A percentile compares a stretch with the other conserved stretches of the same genome.
phyloP scores from a whole-genome alignment of 2,888 invertebrate genomes.

The Drosophila leonis region DNA sequence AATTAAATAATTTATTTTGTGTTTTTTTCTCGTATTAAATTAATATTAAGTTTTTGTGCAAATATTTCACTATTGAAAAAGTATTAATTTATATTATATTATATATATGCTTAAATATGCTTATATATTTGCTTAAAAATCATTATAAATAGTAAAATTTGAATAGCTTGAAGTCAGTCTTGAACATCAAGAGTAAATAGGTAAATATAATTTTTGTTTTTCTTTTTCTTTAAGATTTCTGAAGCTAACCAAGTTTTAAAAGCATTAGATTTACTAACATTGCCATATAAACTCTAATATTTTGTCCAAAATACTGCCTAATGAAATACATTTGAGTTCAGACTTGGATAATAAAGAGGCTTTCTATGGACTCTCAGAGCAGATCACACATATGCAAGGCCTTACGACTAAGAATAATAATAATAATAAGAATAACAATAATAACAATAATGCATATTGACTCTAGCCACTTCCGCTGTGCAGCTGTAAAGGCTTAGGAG shows the following conservation, averaged over 20 bases:
- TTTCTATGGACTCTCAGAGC: no score
- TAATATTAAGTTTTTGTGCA: no score
- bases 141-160: no score
- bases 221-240: not conserved
- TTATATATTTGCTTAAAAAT: no score
- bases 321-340: not conserved
- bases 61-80: no score
- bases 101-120: no score
- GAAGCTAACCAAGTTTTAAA: not conserved
- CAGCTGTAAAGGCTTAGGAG: constrained; percentile 72
- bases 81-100: no score
- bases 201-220: not conserved
- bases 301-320: not conserved
- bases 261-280: not conserved
- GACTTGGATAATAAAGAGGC: constrained; percentile 8
- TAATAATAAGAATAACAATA: not conserved
- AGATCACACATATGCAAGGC: constrained; percentile 16
- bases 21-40: not conserved
- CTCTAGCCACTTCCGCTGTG: constrained; percentile 27
- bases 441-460: constrained; percentile 3
- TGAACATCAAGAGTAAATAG: no score
- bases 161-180: no score
- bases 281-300: not conserved
- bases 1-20: not conserved
- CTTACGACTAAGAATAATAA: constrained; percentile 1